phyloP scores from a whole-genome alignment of 2,113 vertebrate genomes.

The Aleadryas rufinucha region DNA sequence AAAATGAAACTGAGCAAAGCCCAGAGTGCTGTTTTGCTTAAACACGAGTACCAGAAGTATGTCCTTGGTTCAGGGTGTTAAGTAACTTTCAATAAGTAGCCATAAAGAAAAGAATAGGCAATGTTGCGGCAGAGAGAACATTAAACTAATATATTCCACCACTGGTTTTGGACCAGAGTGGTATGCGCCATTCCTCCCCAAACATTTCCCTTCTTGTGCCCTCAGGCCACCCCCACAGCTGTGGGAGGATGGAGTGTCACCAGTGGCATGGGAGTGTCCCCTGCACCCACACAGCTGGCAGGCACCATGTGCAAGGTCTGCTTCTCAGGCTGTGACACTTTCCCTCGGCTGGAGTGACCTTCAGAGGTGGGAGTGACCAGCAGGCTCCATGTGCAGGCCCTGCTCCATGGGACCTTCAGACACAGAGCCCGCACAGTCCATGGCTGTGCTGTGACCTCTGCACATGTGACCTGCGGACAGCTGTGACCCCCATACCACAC shows the following conservation, averaged over 20 bases:
- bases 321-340: neutral
- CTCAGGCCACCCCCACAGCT: neutral
- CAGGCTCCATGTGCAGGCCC: neutral
- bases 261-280: neutral
- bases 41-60: neutral
- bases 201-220: neutral
- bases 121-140: neutral
- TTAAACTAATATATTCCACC: neutral
- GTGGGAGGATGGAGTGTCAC: neutral
- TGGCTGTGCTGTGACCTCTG: neutral
- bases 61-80: neutral
- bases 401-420: neutral
- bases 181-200: neutral
- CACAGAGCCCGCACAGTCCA: neutral
- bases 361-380: neutral
- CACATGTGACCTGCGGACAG: neutral
- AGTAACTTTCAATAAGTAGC: neutral
- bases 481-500: fast-evolving
- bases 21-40: neutral
- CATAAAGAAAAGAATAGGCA: neutral
- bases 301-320: neutral
- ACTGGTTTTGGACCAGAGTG: neutral
- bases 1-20: neutral
- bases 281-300: neutral
- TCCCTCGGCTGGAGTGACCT: neutral